A percentile compares a stretch with the other conserved stretches of the same genome.
These are phyloP conservation scores for Diplazon laetatorius DNA, from an alignment of 2,888 invertebrate species.

Conservation along the genomic window DNA sequence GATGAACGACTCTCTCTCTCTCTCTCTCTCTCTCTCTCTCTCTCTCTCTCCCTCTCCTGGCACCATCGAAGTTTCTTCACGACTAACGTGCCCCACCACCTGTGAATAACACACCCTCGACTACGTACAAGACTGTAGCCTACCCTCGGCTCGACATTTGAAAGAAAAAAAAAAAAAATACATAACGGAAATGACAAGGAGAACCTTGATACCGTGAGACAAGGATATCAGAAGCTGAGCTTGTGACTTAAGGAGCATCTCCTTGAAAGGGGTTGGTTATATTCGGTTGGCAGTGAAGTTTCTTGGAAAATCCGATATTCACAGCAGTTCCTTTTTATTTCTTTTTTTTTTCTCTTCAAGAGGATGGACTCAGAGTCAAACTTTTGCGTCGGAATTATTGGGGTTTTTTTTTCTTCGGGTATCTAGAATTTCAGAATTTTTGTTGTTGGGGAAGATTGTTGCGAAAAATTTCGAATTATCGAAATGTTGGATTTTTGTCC, in stretches of 20 bases:
- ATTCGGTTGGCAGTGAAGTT: conserved; percentile 23
- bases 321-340: not conserved
- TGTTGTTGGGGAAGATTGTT: not conserved
- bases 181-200: conserved; percentile 32
- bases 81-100: conserved; percentile 16
- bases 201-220: conserved; percentile 19
- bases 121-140: conserved; percentile 45
- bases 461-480: too few species aligned
- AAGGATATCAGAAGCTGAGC: not conserved
- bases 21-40: not conserved
- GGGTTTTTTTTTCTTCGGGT: not conserved
- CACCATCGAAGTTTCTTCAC: conserved; percentile 33
- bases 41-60: conserved; percentile 39
- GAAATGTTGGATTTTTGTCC: too few species aligned
- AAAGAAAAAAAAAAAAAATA: too few species aligned
- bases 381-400: not conserved
- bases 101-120: conserved; percentile 25
- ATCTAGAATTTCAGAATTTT: not conserved
- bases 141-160: conserved; percentile 8
- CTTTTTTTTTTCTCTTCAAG: too few species aligned
- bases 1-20: conserved; percentile 68
- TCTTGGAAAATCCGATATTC: not conserved
- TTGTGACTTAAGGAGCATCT: conserved; percentile 19
- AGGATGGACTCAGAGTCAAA: not conserved
- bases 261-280: not conserved